Percentiles rank a stretch among this genome's conserved stretches.
Conservation (phyloP, 1,140 invertebrate species). For the Drosophila mayri region DNA sequence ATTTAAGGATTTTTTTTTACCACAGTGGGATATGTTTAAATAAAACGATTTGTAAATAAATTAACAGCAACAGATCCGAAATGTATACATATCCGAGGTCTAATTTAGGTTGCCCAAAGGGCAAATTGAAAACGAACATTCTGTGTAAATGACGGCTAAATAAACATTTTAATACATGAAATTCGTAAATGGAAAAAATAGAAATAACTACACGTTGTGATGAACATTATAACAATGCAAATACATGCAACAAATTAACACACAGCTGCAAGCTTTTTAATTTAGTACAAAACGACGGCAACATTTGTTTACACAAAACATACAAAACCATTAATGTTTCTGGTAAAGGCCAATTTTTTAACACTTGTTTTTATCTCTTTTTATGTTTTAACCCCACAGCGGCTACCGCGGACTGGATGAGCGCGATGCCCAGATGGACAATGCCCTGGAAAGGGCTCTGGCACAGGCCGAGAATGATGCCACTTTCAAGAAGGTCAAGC, state of each 20-base stretch:
- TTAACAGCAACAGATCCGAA: constrained; percentile 15
- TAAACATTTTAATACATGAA: constrained; percentile 25
- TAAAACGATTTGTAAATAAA: constrained; percentile 10
- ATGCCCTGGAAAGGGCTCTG: constrained; percentile 87
- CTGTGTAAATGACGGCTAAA: constrained; percentile 23
- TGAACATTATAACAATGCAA: constrained; percentile 43
- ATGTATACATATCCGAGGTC: constrained; percentile 4
- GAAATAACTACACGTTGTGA: background rate
- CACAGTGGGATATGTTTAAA: background rate
- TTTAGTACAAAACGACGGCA: constrained; percentile 49
- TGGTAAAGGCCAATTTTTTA: constrained; percentile 20
- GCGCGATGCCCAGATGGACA: constrained; percentile 85
- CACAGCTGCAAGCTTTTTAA: constrained; percentile 59
- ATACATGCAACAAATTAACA: constrained; percentile 56
- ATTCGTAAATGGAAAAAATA: constrained; percentile 1
- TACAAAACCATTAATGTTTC: constrained; percentile 48
- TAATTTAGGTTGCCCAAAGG: constrained; percentile 15
- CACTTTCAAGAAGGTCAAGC: constrained; percentile 89
- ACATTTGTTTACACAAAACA: constrained; percentile 47
- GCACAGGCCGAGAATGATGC: constrained; percentile 89
- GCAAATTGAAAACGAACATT: constrained; percentile 30
- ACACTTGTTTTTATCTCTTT: constrained; percentile 15
- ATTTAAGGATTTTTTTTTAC: constrained; percentile 4
- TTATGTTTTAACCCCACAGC: constrained; percentile 15
- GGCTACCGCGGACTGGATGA: constrained; percentile 74